Evolutionary conservation across 2,888 invertebrate genomes (phyloP), one percentile per base, ranked within the genome.

Genomic region (Drosophila rellima): DNA sequence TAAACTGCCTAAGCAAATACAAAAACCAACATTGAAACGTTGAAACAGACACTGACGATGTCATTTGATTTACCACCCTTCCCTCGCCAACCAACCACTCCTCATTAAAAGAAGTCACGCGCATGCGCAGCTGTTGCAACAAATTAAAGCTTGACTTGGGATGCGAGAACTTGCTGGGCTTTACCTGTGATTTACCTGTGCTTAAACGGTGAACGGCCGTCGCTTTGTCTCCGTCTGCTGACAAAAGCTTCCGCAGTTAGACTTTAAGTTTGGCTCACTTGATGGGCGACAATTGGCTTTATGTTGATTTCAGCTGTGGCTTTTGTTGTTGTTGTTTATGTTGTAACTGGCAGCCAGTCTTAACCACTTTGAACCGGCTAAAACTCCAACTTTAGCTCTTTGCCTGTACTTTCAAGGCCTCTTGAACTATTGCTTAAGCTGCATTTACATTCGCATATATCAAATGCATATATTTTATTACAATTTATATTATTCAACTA

Each of bases 361-460:
- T 57, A 80, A 76, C 82, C 74, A 70, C 83, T 85, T 86, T 66
- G 54, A 76, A 73, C 80, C 67, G 62, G 65, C 48, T 57, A 13
- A 54, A 63, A 63, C 60, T 56, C 65, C 20, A 44, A 69, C 45
- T 71, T 65, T 47, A 64, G 51, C 63, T 71, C 66, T 80, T 57
- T 31, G 44, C 48, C 56, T 20, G 5, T 33, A 18, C 42, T 35
- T 39, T 69, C 54, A 77, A 70, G 62, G 66, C 56, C 66, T 29
- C 23, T 35, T 23, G 0, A 51, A 45, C 17, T 42, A 7, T 47
- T 47, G 37, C 7, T 20, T 37, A 23, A n/a, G 29, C 29, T 8
- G 26, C 17, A 29, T 10, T 29, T 8, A 29, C 18, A 40, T 31
- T 33, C 18, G 18, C 31, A 18, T 31, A 1, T 18, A 13, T 7